Evolutionary conservation across 2,113 vertebrate species (phyloP).

Genomic region (Polyodon spathula): DNA sequence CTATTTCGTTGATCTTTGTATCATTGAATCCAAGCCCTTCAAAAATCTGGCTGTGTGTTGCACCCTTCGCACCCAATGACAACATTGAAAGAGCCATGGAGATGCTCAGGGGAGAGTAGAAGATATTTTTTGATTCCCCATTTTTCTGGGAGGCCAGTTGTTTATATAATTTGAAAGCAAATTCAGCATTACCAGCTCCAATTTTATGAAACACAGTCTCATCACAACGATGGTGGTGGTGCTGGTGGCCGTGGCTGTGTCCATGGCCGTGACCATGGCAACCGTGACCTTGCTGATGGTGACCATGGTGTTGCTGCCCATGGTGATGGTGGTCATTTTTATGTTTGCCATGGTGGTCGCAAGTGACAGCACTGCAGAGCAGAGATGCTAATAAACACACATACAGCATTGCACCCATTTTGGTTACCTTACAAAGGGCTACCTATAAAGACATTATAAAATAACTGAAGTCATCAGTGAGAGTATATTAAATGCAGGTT

Average conservation of each 20-base stretch:
- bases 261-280: neutral
- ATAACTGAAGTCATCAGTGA: too few species aligned
- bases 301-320: too few species aligned
- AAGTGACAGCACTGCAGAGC: slow-evolving; percentile 3
- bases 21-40: slow-evolving; percentile 39
- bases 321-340: neutral
- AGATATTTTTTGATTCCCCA: slow-evolving; percentile 50
- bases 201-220: slow-evolving; percentile 8
- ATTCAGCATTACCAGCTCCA: slow-evolving; percentile 46
- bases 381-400: slow-evolving; percentile 6
- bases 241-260: neutral
- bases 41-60: slow-evolving; percentile 52
- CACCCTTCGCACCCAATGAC: slow-evolving; percentile 44
- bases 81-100: slow-evolving; percentile 56
- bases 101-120: slow-evolving; percentile 64
- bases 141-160: slow-evolving; percentile 33
- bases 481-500: too few species aligned
- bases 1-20: slow-evolving; percentile 14
- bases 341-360: neutral
- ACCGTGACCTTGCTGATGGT: neutral
- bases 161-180: slow-evolving; percentile 54
- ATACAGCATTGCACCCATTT: slow-evolving; percentile 10
- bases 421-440: neutral
- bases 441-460: too few species aligned
- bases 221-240: neutral